These are phyloP conservation scores for Porphyrio hochstetteri DNA, from an alignment of 2,113 vertebrate genomes.

Conservation along the genomic window DNA sequence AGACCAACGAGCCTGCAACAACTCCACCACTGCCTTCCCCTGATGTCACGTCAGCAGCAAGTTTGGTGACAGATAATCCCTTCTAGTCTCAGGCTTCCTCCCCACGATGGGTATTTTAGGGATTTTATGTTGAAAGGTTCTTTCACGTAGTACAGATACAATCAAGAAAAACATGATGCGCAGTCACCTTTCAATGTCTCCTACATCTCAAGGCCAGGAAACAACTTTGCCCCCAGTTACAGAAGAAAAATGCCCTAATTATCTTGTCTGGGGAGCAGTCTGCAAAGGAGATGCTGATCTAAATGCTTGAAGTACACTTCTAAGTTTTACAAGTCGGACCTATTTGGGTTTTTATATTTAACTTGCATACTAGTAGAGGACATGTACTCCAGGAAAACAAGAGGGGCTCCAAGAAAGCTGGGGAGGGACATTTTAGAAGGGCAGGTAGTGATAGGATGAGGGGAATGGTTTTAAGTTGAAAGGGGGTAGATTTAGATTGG, in stretches of 20 bases:
- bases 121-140: constrained; percentile 20
- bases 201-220: constrained; percentile 5
- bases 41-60: neutral
- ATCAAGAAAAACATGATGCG: neutral
- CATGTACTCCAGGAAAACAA: neutral
- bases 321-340: neutral
- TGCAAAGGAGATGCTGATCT: neutral
- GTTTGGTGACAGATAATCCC: neutral
- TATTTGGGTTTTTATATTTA: neutral
- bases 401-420: no score
- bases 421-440: no score
- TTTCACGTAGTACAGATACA: neutral
- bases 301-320: neutral
- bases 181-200: neutral
- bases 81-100: neutral
- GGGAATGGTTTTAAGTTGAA: no score
- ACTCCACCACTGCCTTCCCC: fast-evolving
- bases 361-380: neutral
- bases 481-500: no score
- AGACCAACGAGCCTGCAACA: neutral
- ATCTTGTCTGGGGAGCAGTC: neutral
- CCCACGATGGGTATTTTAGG: constrained; percentile 1
- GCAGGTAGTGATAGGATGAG: no score
- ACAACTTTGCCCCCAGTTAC: neutral
- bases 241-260: constrained; percentile 26